Evolutionary conservation across 2,797 vertebrate genomes (phyloP).

Genomic region (Erethizon dorsatum): DNA sequence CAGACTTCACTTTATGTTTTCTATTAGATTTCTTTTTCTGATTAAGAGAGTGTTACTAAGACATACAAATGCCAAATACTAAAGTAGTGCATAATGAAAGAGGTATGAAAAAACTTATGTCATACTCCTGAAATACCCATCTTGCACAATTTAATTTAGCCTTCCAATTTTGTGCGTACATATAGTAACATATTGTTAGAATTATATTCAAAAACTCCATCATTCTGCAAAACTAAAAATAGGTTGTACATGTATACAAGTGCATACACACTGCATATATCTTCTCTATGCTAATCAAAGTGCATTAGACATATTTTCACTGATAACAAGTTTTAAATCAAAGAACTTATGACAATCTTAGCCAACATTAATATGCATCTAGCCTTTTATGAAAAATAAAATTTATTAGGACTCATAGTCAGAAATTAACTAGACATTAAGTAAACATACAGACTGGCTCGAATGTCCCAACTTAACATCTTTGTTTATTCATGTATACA

Average conservation of each 20-base stretch:
- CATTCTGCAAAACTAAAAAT: background rate
- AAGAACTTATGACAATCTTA: background rate
- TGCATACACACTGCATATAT: too few species aligned
- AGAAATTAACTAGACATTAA: background rate
- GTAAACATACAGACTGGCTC: too few species aligned
- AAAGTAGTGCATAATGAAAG: background rate
- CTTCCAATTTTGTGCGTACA: background rate
- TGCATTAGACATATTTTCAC: background rate
- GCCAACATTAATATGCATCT: background rate
- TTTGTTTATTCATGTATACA: too few species aligned
- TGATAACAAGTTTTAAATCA: conserved; percentile 30
- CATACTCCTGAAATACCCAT: background rate
- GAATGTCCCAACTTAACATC: too few species aligned
- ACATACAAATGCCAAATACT: background rate
- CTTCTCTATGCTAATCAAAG: background rate
- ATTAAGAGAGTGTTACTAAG: background rate
- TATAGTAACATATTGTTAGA: background rate
- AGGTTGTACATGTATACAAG: background rate
- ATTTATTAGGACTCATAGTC: background rate
- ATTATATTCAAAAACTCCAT: background rate
- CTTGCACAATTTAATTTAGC: background rate
- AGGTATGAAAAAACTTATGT: background rate
- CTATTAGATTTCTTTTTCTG: background rate
- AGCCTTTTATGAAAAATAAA: background rate
- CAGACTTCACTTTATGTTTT: background rate